These are phyloP conservation scores for Thymelicus lineola DNA, from an alignment of 2,888 invertebrate species.

Conservation along the genomic window DNA sequence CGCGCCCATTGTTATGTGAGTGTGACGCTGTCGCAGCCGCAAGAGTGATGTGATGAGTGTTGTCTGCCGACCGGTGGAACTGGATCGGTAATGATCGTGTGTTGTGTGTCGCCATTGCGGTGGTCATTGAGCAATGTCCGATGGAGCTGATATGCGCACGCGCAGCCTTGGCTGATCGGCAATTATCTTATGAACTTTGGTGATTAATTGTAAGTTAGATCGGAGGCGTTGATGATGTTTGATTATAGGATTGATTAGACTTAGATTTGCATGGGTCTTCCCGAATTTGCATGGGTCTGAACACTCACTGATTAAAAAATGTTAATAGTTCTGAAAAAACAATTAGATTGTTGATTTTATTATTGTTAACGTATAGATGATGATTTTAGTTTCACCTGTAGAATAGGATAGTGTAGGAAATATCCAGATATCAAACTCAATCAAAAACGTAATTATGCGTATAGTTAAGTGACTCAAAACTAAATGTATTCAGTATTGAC, in stretches of 20 bases:
- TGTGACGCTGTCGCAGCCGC: background rate
- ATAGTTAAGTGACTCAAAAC: background rate
- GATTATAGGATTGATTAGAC: background rate
- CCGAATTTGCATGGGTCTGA: too few species aligned
- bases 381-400: too few species aligned
- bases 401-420: too few species aligned
- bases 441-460: background rate
- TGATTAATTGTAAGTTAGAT: conserved; percentile 27
- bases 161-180: conserved; percentile 19
- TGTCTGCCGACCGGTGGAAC: conserved; percentile 25
- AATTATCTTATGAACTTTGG: conserved; percentile 26
- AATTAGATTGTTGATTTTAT: too few species aligned
- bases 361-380: too few species aligned
- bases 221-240: too few species aligned
- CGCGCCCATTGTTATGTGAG: conserved; percentile 1
- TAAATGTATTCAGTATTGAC: background rate
- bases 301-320: too few species aligned
- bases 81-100: conserved; percentile 12
- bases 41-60: background rate
- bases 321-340: too few species aligned
- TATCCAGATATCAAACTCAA: too few species aligned
- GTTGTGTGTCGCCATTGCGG: conserved; percentile 19
- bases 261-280: background rate
- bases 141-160: conserved; percentile 17
- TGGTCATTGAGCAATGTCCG: conserved; percentile 9